Conservation (phyloP, 2,888 invertebrate species). For the Nephrotoma guestfalica region DNA sequence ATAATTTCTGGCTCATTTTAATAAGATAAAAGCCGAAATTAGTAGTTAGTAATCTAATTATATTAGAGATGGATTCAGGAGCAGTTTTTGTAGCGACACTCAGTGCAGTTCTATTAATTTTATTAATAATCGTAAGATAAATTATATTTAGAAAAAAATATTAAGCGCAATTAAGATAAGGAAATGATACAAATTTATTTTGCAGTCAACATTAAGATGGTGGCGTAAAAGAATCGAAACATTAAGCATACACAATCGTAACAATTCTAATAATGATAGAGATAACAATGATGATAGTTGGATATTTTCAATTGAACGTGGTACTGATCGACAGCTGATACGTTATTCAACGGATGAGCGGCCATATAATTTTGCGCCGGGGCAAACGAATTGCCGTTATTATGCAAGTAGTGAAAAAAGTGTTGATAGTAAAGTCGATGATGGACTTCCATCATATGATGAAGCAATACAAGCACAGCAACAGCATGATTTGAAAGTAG, state of each 20-base stretch:
- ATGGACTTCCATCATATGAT: not conserved
- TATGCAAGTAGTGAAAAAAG: not conserved
- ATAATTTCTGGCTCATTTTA: not conserved
- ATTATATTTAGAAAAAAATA: not conserved
- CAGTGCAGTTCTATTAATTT: not conserved
- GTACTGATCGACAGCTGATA: not conserved
- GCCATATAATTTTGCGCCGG: not conserved
- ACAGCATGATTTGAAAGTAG: not conserved
- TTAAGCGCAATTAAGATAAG: not conserved
- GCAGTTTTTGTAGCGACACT: not conserved
- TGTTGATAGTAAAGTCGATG: not conserved
- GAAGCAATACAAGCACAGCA: not conserved
- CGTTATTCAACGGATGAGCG: not conserved
- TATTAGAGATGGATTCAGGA: not conserved
- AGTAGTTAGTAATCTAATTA: not conserved
- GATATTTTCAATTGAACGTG: not conserved
- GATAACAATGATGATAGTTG: not conserved
- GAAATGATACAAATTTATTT: not conserved
- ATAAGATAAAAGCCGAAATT: not conserved
- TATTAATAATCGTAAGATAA: not conserved
- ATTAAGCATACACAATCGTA: not conserved
- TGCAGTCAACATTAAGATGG: not conserved
- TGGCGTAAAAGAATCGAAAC: not conserved
- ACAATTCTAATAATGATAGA: not conserved
- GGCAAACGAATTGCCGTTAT: not conserved